phyloP scores from a whole-genome alignment of 92 coral and sea anemone species.

The Zoanthus sociatus region DNA sequence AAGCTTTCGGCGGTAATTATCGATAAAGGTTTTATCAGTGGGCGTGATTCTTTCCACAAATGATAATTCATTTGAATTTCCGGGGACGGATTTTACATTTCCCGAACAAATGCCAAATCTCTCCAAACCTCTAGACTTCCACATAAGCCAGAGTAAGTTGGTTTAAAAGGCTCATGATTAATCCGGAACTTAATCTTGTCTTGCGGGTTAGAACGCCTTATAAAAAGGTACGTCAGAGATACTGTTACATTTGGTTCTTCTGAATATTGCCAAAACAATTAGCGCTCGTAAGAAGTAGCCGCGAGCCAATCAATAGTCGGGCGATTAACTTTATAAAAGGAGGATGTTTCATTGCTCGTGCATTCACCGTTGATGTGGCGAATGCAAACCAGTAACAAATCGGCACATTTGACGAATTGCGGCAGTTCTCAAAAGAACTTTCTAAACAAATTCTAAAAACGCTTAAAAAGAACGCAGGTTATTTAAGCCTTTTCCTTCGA shows the following conservation, averaged over 20 bases:
- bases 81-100: constrained; percentile 71
- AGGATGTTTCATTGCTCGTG: constrained; percentile 75
- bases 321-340: constrained; percentile 65
- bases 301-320: constrained; percentile 86
- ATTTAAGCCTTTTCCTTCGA: constrained; percentile 19
- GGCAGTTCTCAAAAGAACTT: constrained; percentile 44
- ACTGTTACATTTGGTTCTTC: constrained; percentile 46
- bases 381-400: constrained; percentile 54
- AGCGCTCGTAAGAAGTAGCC: constrained; percentile 89
- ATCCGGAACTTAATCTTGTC: constrained; percentile 62
- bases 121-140: constrained; percentile 6
- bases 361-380: constrained; percentile 66
- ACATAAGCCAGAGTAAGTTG: constrained; percentile 16
- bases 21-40: constrained; percentile 55
- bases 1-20: constrained; percentile 52
- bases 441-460: constrained; percentile 42
- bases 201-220: constrained; percentile 39
- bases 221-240: constrained; percentile 41
- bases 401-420: constrained; percentile 52
- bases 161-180: constrained; percentile 19
- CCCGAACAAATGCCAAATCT: constrained; percentile 62
- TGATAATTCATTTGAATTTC: constrained; percentile 76
- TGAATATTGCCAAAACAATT: constrained; percentile 92
- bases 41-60: constrained; percentile 81
- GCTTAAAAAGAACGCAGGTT: constrained; percentile 37